Evolutionary conservation across 2,888 invertebrate species (phyloP), one percentile per base, ranked within the genome.

Genomic region (Subacronicta megacephala): DNA sequence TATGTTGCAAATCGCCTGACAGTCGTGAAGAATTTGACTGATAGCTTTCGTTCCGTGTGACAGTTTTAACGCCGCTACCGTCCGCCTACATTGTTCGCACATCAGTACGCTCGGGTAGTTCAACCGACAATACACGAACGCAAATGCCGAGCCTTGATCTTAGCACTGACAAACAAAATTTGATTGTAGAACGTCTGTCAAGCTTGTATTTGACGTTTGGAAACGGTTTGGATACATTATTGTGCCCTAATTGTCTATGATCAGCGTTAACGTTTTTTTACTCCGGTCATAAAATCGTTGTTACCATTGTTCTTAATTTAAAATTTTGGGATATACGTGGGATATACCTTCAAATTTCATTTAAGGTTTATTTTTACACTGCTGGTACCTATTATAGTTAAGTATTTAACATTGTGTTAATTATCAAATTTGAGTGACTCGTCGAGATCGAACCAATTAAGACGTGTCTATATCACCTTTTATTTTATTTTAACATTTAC

Each of bases 1-100:
- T 89, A 86, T 89, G 76, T 89, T 90, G 86, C 85, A 87, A 90
- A 90, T 89, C 65, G 55, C 69, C 63, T 87, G 91, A 90, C 92
- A 91, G 81, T 81, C 91, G 89, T 92, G 85, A 68, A 88, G 71
- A 90, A 91, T 91, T 83, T 88, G 89, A 90, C 83, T 85, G 87
- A 89, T 89, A 78, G 74, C 71, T 89, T 90, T 90, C 84, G 90
- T 92, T 90, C 84, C 88, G 71, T 82, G 55, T 80, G 79, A 82
- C 87, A 83, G 61, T 83, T 77, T 80, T 82, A 79, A 82, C 78
- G 80, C 65, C 69, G 71, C 62, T 63, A 56, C 63, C 60, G 60
- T 72, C 70, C 74, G 67, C 47, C 42, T 56, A 72, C 72, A 83
- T 86, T 87, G 84, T 87, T 68, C 53, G 43, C 63, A 53, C 57